phyloP scores from a whole-genome alignment of 2,113 vertebrate species.

The Syrmaticus mikado region DNA sequence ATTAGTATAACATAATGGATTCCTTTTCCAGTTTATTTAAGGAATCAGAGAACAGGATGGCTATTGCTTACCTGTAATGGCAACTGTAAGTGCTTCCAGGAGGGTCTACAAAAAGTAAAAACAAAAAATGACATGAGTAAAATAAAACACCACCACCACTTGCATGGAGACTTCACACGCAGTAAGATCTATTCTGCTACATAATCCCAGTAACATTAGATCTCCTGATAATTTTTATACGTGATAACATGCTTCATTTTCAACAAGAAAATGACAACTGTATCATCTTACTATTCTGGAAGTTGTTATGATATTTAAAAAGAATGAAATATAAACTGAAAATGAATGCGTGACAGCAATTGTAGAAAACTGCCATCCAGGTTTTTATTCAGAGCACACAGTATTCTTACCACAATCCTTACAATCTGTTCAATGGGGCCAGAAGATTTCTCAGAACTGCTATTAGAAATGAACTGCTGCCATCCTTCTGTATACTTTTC shows the following conservation, averaged over 20 bases:
- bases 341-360: not conserved
- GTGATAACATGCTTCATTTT: not conserved
- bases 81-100: constrained; percentile 90
- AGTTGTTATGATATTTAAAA: not conserved
- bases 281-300: not conserved
- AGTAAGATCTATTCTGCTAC: not conserved
- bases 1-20: not conserved
- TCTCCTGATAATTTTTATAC: not conserved
- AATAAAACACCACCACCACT: not conserved
- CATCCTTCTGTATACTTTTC: not conserved
- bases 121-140: not conserved
- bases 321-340: not conserved
- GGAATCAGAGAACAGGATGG: not conserved
- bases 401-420: not conserved
- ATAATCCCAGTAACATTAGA: not conserved
- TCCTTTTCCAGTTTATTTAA: not conserved
- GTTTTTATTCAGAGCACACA: not conserved
- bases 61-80: constrained; percentile 82
- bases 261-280: not conserved
- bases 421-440: not conserved
- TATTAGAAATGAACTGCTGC: not conserved
- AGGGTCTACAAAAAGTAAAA: constrained; percentile 82
- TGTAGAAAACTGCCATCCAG: not conserved
- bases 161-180: not conserved
- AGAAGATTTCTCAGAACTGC: not conserved